Conservation (phyloP, 2,888 invertebrate genomes). For the Acleris laterana region DNA sequence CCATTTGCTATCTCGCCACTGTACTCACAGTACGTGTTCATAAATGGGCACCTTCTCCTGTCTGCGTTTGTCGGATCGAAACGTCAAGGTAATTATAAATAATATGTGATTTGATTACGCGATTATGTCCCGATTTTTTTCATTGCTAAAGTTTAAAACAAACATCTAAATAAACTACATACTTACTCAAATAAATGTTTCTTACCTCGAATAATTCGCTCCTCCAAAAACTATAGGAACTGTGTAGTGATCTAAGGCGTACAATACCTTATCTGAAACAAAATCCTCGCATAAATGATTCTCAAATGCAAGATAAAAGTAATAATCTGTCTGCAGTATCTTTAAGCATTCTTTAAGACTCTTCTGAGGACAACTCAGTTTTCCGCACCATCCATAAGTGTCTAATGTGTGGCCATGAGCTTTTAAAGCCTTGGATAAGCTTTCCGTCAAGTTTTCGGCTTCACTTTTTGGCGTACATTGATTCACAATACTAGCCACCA, state of each 20-base stretch:
- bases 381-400: conserved; percentile 67
- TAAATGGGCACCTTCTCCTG: too few species aligned
- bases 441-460: conserved; percentile 47
- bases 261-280: conserved; percentile 67
- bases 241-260: conserved; percentile 81
- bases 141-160: too few species aligned
- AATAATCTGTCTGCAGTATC: conserved; percentile 62
- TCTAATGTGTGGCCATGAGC: conserved; percentile 59
- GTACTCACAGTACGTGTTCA: too few species aligned
- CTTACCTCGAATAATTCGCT: conserved; percentile 84
- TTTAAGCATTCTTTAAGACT: conserved; percentile 57
- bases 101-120: too few species aligned
- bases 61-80: too few species aligned
- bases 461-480: conserved; percentile 56
- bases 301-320: conserved; percentile 74
- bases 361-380: conserved; percentile 55
- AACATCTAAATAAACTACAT: too few species aligned
- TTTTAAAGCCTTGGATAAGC: conserved; percentile 49
- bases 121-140: too few species aligned
- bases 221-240: conserved; percentile 89
- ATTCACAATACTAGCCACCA: conserved; percentile 70
- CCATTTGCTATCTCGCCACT: too few species aligned
- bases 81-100: too few species aligned
- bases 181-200: too few species aligned
- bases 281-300: conserved; percentile 66